Evolutionary conservation across 2,888 invertebrate genomes (phyloP).

Genomic region (Acanthosoma haemorrhoidale): DNA sequence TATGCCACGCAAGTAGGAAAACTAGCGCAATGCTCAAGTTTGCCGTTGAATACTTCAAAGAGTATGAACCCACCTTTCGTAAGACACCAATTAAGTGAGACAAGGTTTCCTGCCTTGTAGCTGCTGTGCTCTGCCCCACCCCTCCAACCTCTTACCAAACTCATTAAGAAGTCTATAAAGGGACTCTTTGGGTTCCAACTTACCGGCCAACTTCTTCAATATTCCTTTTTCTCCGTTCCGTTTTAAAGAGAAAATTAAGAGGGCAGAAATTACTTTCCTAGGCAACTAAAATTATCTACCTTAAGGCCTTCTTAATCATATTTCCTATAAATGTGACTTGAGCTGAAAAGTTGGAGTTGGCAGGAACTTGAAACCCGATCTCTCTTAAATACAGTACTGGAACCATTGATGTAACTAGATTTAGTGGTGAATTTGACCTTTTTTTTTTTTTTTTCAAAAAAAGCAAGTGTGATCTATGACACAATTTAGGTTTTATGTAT

Average conservation of each 20-base stretch:
- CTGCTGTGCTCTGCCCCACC: no score
- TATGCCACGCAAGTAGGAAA: no score
- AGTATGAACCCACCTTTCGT: neutral
- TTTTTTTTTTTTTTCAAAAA: no score
- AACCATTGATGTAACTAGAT: no score
- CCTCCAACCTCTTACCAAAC: neutral
- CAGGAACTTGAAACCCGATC: no score
- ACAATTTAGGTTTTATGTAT: no score
- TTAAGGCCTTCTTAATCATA: conserved; percentile 4
- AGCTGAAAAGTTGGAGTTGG: no score
- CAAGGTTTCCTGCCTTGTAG: neutral
- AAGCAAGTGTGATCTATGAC: no score
- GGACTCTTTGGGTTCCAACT: conserved; percentile 2
- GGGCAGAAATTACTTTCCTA: conserved; percentile 8
- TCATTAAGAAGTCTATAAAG: conserved; percentile 14
- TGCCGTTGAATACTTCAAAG: neutral
- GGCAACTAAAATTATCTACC: neutral
- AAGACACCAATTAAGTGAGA: neutral
- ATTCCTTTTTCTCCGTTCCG: neutral
- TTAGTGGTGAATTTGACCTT: no score
- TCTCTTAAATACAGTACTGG: no score
- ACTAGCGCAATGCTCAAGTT: no score
- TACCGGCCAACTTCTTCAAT: conserved; percentile 1
- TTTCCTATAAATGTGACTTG: neutral
- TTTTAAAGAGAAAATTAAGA: conserved; percentile 13